Percentiles rank a stretch among this genome's conserved stretches.
Evolutionary conservation across 2,113 vertebrate genomes (phyloP).

Genomic region (Oryctolagus cuniculus): DNA sequence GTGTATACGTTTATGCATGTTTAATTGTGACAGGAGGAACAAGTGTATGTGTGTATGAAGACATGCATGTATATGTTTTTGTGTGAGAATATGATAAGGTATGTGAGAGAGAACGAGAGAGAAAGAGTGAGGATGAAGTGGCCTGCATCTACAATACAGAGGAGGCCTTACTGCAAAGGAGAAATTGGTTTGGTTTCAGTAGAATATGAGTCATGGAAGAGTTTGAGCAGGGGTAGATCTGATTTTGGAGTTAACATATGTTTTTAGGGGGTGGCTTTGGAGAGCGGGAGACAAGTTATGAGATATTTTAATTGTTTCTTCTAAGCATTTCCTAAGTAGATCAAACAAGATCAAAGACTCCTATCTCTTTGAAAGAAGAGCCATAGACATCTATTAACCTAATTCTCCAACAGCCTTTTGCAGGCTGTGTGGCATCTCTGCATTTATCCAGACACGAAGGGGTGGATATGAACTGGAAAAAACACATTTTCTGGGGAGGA

Average conservation of each 20-base stretch:
- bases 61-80: background rate
- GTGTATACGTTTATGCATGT: background rate
- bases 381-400: background rate
- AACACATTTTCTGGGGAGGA: slow-evolving; percentile 27
- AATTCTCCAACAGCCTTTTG: background rate
- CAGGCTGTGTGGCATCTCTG: background rate
- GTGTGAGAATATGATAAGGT: background rate
- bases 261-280: background rate
- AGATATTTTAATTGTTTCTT: slow-evolving; percentile 37
- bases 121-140: background rate
- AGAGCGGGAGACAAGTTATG: background rate
- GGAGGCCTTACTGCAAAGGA: background rate
- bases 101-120: background rate
- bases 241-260: background rate
- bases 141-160: no score
- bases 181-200: background rate
- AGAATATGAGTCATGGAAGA: background rate
- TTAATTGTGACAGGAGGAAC: background rate
- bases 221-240: background rate
- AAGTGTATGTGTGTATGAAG: background rate
- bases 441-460: slow-evolving; percentile 21
- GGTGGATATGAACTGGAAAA: background rate
- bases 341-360: slow-evolving; percentile 27
- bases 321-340: slow-evolving; percentile 52
- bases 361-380: slow-evolving; percentile 12